Base-by-base conservation (phyloP, 2,888 invertebrate genomes). In the Epinotia demarniana region DNA sequence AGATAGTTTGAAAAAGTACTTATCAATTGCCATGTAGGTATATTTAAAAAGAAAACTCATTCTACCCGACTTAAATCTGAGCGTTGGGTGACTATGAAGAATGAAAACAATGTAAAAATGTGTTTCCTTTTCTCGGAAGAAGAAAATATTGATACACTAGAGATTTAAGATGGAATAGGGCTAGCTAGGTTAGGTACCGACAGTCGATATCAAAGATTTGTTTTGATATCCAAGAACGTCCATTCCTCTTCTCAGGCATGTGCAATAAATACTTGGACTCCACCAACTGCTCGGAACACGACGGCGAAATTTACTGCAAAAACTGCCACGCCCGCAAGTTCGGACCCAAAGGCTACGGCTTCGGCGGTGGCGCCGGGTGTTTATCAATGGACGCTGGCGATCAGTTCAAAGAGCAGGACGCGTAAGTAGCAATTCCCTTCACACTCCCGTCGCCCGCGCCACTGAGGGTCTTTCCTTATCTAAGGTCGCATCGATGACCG, bases 241-340 rank as follows among this genome's bases (percentile, higher is more conserved):
- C 23, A 33, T 60, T 49, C 66, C 43, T 72, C 12, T 68, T 33
- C 76, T 18, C 92, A 98, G 98, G 98, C 90, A 95, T 99, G 95
- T 99, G 99, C 96, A 96, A 97, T 94, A 99, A 99, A 95, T 96
- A 98, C 95, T 96, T 99, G 94, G 99, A 99, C 95, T 99, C 99
- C 86, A 99, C 99, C 95, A 99, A 98, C 95, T 98, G 98, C 95
- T 96, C 98, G 86, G 99, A 99, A 93, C 99, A 99, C 95, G 99
- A 99, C 89, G 98, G 97, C 88, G 97, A 98, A 94, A 96, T 99
- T 85, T 99, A 95, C 96, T 99, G 99, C 96, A 99, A 99, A 95
- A 95, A 96, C 88, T 99, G 99, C 96, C 99, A 99, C 94, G 99
- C 97, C 86, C 97, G 99, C 91, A 99, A 99, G 96, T 99, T 97